Conservation (phyloP, 2,888 invertebrate species). For the Lithophane semibrunnea region DNA sequence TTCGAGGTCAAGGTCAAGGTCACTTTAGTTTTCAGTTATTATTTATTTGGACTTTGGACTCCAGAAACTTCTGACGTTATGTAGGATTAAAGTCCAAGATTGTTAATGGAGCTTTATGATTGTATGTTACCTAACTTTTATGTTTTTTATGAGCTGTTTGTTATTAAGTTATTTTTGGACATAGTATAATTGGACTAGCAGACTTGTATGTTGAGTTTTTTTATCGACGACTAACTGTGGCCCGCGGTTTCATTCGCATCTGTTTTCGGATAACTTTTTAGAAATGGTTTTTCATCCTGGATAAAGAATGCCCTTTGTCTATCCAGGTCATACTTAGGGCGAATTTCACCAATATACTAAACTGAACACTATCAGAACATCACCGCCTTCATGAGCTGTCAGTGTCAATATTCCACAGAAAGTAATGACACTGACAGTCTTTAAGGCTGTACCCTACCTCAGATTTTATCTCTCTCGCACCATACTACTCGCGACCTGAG, state of each 20-base stretch:
- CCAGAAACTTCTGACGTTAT: not conserved
- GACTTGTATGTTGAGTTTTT: not conserved
- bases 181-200: not conserved
- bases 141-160: conserved; percentile 7
- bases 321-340: not conserved
- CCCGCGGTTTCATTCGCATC: not conserved
- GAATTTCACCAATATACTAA: too few relatives aligned
- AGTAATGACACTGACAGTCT: too few relatives aligned
- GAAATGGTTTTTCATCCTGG: not conserved
- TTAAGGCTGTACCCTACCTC: too few relatives aligned
- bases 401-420: too few relatives aligned
- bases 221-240: not conserved
- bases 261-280: too few relatives aligned
- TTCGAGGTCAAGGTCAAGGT: not conserved
- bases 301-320: not conserved
- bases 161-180: conserved; percentile 20
- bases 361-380: too few relatives aligned
- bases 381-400: too few relatives aligned
- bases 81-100: conserved; percentile 4
- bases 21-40: conserved; percentile 24
- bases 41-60: conserved; percentile 42
- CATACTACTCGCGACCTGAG: too few relatives aligned
- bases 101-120: not conserved
- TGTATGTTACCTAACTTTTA: not conserved
- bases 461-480: too few relatives aligned